phyloP scores from a whole-genome alignment of 2,888 invertebrate genomes.

The Megastigmus dorsalis region DNA sequence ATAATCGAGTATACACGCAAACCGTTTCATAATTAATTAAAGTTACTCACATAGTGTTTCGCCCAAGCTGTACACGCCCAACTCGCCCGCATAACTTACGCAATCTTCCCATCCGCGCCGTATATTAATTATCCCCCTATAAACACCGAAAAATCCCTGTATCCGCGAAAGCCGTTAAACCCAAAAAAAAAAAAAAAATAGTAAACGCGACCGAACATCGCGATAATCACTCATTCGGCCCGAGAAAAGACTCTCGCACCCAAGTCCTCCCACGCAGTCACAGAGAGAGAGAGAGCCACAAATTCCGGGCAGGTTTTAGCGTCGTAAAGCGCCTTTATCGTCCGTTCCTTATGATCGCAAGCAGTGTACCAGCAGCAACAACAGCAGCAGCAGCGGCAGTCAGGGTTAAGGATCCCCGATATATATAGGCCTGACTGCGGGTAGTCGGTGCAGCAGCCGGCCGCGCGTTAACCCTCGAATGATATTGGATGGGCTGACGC shows the following conservation, averaged over 20 bases:
- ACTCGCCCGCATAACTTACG: too few relatives aligned
- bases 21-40: too few relatives aligned
- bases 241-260: not conserved
- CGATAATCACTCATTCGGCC: not conserved
- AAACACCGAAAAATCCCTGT: too few relatives aligned
- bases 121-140: too few relatives aligned
- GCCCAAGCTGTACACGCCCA: too few relatives aligned
- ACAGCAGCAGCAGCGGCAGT: too few relatives aligned
- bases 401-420: not conserved
- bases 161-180: too few relatives aligned
- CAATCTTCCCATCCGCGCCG: too few relatives aligned
- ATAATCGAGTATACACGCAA: too few relatives aligned
- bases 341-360: constrained; percentile 22
- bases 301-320: constrained; percentile 29
- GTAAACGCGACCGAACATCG: not conserved
- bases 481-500: constrained; percentile 39
- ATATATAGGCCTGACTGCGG: not conserved
- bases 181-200: not conserved
- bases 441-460: not conserved
- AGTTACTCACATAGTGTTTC: too few relatives aligned
- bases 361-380: too few relatives aligned
- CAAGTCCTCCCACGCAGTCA: too few relatives aligned
- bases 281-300: not conserved
- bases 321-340: constrained; percentile 35
- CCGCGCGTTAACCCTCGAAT: constrained; percentile 25